Conservation (phyloP, 2,797 vertebrate species). For the Sebastes iracundus region DNA sequence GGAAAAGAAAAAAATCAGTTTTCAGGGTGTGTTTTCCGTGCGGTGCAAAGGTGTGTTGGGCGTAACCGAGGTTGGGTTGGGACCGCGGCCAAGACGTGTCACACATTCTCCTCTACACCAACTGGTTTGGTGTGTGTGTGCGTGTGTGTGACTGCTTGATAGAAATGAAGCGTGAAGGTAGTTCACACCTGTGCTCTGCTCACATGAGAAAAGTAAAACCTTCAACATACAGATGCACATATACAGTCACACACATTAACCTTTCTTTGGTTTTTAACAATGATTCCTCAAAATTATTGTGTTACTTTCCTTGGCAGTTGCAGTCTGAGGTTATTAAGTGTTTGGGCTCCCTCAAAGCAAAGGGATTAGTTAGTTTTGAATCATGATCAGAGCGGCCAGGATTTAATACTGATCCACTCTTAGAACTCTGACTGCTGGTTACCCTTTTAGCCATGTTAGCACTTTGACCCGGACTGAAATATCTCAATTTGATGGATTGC, state of each 20-base stretch:
- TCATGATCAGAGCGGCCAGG: not conserved
- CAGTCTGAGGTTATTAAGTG: not conserved
- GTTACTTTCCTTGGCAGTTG: not conserved
- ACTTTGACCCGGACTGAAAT: not conserved
- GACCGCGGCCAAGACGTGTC: not conserved
- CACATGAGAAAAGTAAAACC: not conserved
- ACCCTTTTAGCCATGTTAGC: no score
- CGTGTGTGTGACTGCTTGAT: not conserved
- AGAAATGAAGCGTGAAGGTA: not conserved
- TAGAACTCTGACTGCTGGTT: no score
- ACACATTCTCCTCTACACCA: slow-evolving; percentile 3
- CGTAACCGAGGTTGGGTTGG: slow-evolving; percentile 38
- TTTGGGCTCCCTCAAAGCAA: not conserved
- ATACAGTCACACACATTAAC: not conserved
- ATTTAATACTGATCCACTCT: not conserved
- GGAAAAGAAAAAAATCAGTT: not conserved
- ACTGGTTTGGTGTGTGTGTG: slow-evolving; percentile 48
- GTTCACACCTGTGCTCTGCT: not conserved
- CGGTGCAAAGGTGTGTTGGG: slow-evolving; percentile 45
- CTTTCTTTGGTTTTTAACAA: not conserved
- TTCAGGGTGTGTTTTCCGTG: slow-evolving; percentile 38
- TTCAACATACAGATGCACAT: not conserved
- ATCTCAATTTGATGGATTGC: not conserved
- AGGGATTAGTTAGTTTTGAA: not conserved
- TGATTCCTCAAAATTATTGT: not conserved